A percentile compares a stretch with the other conserved stretches of the same genome.
Evolutionary conservation across 2,888 invertebrate species (phyloP).

Genomic region (Bugulina stolonifera): DNA sequence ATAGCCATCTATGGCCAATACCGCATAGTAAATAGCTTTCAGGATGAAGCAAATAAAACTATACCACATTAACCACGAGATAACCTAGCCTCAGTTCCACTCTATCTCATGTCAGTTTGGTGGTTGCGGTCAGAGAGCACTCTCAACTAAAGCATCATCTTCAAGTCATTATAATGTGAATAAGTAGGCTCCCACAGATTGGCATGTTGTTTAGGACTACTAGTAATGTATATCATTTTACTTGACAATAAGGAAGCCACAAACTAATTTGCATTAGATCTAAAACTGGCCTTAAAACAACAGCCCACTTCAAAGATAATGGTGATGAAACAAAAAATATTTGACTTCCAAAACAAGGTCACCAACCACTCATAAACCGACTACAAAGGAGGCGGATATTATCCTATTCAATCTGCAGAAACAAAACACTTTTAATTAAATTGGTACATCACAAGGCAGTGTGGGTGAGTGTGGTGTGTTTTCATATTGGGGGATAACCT

Average conservation of each 20-base stretch:
- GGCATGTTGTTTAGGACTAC: background rate
- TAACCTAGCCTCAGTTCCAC: background rate
- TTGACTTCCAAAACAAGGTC: background rate
- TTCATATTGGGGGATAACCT: too few relatives aligned
- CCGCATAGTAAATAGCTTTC: conserved; percentile 17
- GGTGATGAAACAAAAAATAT: background rate
- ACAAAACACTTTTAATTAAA: background rate
- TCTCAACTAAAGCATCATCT: background rate
- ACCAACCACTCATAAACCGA: too few relatives aligned
- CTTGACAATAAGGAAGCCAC: background rate
- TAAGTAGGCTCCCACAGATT: background rate
- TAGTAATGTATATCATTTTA: background rate
- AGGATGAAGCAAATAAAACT: conserved; percentile 15
- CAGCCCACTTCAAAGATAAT: background rate
- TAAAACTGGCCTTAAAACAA: background rate
- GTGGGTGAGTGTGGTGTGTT: too few relatives aligned
- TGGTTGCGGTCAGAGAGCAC: background rate
- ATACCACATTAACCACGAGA: conserved; percentile 7
- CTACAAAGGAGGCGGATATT: too few relatives aligned
- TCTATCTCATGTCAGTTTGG: background rate
- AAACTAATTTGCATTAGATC: background rate
- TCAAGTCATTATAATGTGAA: background rate
- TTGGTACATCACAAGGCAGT: background rate
- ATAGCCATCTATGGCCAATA: background rate
- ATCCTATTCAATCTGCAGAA: background rate